Percentiles rank a stretch among this genome's conserved stretches.
These are phyloP conservation scores for Daphoenositta chrysoptera DNA, from an alignment of 2,113 vertebrate species.

Conservation along the genomic window DNA sequence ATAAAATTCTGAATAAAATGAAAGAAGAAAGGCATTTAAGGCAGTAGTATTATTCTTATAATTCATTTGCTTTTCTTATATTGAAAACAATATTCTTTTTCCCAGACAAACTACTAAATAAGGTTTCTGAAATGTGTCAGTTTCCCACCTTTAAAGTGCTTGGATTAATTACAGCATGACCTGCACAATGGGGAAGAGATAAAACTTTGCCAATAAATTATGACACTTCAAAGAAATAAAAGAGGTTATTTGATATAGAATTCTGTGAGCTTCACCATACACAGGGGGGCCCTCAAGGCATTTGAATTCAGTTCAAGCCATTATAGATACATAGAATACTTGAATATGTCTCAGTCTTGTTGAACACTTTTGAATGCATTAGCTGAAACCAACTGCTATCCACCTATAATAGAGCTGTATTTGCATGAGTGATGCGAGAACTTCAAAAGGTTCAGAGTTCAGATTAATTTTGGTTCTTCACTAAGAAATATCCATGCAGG, in stretches of 20 bases:
- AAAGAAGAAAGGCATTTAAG: slow-evolving; percentile 51
- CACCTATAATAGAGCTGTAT: not conserved
- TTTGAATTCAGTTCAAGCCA: slow-evolving; percentile 10
- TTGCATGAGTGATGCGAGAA: not conserved
- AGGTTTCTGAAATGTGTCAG: slow-evolving; percentile 58
- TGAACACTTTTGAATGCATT: not conserved
- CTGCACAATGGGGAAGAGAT: not conserved
- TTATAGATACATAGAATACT: not conserved
- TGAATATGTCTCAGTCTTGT: not conserved
- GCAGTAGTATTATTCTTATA: slow-evolving; percentile 47
- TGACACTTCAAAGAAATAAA: slow-evolving; percentile 33
- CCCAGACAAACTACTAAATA: slow-evolving; percentile 53
- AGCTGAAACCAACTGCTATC: not conserved
- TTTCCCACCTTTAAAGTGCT: slow-evolving; percentile 49
- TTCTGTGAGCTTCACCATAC: not conserved
- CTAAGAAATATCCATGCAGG: not conserved
- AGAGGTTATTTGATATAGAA: not conserved
- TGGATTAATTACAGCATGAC: slow-evolving; percentile 61
- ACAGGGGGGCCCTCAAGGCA: not conserved
- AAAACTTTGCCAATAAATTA: slow-evolving; percentile 35
- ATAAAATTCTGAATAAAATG: slow-evolving; percentile 45
- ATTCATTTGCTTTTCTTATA: slow-evolving; percentile 62
- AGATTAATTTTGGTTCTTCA: slow-evolving; percentile 1
- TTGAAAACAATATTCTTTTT: slow-evolving; percentile 63
- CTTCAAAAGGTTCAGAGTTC: slow-evolving; percentile 36